These are phyloP conservation scores for Pholis gunnellus DNA, from an alignment of 2,113 vertebrate genomes.

Conservation along the genomic window DNA sequence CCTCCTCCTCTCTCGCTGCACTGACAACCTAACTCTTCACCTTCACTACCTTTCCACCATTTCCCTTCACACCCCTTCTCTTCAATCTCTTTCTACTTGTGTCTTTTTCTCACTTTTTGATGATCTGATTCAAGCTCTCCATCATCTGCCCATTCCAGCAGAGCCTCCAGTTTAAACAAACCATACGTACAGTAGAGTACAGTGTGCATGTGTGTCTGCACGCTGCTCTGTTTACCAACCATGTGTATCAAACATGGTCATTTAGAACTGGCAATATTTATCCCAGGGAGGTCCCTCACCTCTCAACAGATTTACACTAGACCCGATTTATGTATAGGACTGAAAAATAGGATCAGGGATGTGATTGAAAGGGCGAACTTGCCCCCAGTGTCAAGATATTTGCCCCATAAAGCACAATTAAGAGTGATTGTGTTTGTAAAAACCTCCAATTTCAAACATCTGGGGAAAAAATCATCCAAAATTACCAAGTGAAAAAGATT, in stretches of 20 bases:
- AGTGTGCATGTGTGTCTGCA: constrained; percentile 4
- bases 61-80: constrained; percentile 3
- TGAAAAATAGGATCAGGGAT: not conserved
- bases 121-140: constrained; percentile 26
- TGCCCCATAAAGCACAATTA: not conserved
- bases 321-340: not conserved
- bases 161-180: constrained; percentile 79
- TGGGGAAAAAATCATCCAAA: not conserved
- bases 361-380: not conserved
- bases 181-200: constrained; percentile 27
- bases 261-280: constrained; percentile 1
- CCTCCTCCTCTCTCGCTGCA: constrained; percentile 45
- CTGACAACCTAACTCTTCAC: constrained; percentile 53
- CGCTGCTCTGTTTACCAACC: constrained; percentile 13
- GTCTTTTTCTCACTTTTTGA: constrained; percentile 34
- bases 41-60: constrained; percentile 53
- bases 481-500: not conserved
- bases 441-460: not conserved
- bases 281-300: not conserved
- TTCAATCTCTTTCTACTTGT: not conserved
- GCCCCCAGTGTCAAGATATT: not conserved
- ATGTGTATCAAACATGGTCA: not conserved
- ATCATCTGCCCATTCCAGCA: constrained; percentile 43
- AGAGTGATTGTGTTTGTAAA: not conserved
- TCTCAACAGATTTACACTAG: not conserved